Evolutionary conservation across 37 sponge, comb jelly and placozoan species (phyloP).

Genomic region (Dysidea cf. avara): DNA sequence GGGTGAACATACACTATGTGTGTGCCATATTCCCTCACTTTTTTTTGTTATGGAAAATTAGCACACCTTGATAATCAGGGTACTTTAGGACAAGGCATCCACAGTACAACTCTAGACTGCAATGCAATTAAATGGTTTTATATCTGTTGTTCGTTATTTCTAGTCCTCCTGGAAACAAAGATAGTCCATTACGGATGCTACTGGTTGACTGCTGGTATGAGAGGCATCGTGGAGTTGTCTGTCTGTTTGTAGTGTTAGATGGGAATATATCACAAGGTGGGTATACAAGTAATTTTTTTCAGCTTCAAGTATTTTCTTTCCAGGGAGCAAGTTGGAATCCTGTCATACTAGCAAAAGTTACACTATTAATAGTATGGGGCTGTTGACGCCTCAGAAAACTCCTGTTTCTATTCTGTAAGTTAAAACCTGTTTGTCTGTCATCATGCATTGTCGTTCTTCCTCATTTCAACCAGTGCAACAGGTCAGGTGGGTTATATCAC

Average conservation of each 20-base stretch:
- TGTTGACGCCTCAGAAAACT: constrained; percentile 56
- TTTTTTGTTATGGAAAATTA: no score
- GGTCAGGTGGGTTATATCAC: constrained; percentile 94
- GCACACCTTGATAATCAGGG: no score
- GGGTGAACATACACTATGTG: neutral
- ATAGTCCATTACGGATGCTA: constrained; percentile 46
- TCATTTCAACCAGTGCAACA: constrained; percentile 9
- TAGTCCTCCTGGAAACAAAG: constrained; percentile 25
- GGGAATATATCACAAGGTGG: constrained; percentile 59
- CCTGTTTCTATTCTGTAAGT: constrained; percentile 62
- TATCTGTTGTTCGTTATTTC: neutral
- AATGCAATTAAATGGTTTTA: no score
- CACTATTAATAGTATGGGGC: constrained; percentile 64
- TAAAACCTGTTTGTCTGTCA: neutral
- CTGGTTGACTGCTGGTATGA: constrained; percentile 93
- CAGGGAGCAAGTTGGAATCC: constrained; percentile 66
- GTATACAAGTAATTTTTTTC: constrained; percentile 5
- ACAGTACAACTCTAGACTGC: no score
- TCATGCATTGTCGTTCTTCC: neutral
- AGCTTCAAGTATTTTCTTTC: neutral
- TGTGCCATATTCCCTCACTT: no score
- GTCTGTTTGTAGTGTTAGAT: constrained; percentile 73
- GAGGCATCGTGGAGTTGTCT: constrained; percentile 82
- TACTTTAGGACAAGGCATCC: no score
- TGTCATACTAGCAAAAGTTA: constrained; percentile 53